Percentiles rank a stretch among this genome's conserved stretches.
Evolutionary conservation across 1,140 invertebrate species (phyloP).

Genomic region (Euglossa dilemma): DNA sequence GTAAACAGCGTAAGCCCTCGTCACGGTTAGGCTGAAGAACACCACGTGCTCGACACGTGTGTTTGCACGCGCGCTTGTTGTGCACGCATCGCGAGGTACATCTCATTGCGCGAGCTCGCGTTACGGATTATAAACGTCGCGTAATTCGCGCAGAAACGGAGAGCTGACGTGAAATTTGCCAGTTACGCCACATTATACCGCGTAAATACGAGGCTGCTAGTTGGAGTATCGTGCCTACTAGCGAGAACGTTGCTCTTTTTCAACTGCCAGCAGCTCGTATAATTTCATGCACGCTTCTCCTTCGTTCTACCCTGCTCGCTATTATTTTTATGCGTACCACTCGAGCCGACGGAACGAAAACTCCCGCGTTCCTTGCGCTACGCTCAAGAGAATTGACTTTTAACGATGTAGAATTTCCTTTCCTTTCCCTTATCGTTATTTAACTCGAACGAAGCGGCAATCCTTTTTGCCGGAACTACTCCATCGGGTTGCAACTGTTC

Average conservation of each 20-base stretch:
- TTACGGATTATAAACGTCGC: constrained; percentile 54
- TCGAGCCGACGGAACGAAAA: too few relatives aligned
- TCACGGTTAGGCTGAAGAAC: neutral
- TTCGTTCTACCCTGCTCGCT: neutral
- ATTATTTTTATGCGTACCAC: neutral
- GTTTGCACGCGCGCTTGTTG: constrained; percentile 29
- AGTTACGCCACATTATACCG: constrained; percentile 41
- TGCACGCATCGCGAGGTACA: constrained; percentile 14
- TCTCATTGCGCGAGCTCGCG: constrained; percentile 20
- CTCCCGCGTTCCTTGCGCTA: neutral
- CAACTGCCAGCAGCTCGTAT: neutral
- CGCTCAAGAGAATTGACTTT: neutral
- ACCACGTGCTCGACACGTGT: constrained; percentile 25
- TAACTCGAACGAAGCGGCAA: too few relatives aligned
- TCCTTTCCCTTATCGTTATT: neutral
- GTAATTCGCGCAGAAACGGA: constrained; percentile 30
- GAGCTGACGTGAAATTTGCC: constrained; percentile 41
- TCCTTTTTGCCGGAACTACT: too few relatives aligned
- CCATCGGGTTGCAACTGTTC: neutral
- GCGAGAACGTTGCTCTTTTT: neutral
- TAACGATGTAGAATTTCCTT: neutral
- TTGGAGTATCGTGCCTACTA: neutral
- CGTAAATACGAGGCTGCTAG: constrained; percentile 7
- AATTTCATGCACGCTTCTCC: neutral
- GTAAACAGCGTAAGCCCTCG: constrained; percentile 11